Conservation (phyloP, 2,888 invertebrate genomes). For the Troilus luridus region DNA sequence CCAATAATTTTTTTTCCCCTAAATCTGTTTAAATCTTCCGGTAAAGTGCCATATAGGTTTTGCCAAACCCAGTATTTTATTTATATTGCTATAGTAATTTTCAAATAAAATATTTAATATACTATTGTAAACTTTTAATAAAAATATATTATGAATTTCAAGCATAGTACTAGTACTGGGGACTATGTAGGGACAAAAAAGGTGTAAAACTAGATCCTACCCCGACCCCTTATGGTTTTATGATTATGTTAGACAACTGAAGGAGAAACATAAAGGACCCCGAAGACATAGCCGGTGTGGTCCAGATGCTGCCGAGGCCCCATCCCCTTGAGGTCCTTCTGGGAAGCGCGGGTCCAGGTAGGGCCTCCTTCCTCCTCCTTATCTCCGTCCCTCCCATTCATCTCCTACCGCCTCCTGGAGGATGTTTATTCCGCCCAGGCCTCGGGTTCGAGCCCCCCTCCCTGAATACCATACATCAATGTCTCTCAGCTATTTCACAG, state of each 20-base stretch:
- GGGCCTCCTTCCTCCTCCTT: background rate
- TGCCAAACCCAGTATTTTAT: too few relatives aligned
- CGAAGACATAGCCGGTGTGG: background rate
- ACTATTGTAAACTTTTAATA: too few relatives aligned
- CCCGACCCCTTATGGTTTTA: background rate
- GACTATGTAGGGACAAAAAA: too few relatives aligned
- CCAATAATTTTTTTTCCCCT: too few relatives aligned
- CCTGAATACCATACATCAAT: background rate
- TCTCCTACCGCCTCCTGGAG: background rate
- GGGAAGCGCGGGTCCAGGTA: background rate
- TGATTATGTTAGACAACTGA: background rate
- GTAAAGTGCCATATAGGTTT: too few relatives aligned
- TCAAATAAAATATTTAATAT: too few relatives aligned
- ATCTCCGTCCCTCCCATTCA: background rate
- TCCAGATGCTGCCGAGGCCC: background rate
- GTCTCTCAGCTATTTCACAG: constrained; percentile 10
- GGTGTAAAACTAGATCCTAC: too few relatives aligned
- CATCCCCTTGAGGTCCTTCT: background rate
- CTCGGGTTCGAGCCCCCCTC: background rate
- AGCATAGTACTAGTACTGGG: too few relatives aligned
- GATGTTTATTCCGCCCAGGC: background rate
- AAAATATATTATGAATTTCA: too few relatives aligned
- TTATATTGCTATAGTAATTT: too few relatives aligned
- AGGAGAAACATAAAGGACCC: background rate
- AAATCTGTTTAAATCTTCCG: too few relatives aligned